phyloP scores from a whole-genome alignment of 2,797 vertebrate genomes.

The Botia almorhae region DNA sequence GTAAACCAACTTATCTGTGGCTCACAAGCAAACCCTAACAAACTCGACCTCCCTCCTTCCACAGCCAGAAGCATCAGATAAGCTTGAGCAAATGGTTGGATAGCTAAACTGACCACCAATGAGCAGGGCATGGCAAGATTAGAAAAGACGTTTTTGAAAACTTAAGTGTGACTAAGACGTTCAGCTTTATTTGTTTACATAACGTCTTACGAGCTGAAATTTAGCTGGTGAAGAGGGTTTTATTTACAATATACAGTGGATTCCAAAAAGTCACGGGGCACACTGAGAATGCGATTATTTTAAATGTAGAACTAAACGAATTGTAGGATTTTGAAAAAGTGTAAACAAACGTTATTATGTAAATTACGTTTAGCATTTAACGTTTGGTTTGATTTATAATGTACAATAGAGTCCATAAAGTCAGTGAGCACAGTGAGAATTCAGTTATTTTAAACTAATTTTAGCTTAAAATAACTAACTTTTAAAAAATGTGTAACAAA shows the following conservation, averaged over 20 bases:
- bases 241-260: background rate
- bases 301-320: no score
- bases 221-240: background rate
- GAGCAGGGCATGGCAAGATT: conserved; percentile 10
- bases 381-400: background rate
- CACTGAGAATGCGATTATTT: background rate
- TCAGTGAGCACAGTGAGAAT: background rate
- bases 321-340: no score
- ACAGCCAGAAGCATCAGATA: conserved; percentile 28
- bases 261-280: background rate
- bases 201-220: background rate
- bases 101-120: conserved; percentile 24
- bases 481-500: no score
- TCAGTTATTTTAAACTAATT: no score
- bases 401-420: background rate
- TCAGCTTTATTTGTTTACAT: conserved; percentile 2
- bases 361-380: no score
- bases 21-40: conserved; percentile 63
- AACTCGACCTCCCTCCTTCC: background rate
- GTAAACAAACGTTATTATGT: no score
- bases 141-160: background rate
- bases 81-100: conserved; percentile 10
- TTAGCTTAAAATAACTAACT: no score
- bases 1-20: conserved; percentile 70
- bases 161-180: background rate